Percentiles rank a stretch among this genome's conserved stretches.
These are phyloP conservation scores for Arctopsyche grandis DNA, from an alignment of 1,140 invertebrate genomes.

Conservation along the genomic window DNA sequence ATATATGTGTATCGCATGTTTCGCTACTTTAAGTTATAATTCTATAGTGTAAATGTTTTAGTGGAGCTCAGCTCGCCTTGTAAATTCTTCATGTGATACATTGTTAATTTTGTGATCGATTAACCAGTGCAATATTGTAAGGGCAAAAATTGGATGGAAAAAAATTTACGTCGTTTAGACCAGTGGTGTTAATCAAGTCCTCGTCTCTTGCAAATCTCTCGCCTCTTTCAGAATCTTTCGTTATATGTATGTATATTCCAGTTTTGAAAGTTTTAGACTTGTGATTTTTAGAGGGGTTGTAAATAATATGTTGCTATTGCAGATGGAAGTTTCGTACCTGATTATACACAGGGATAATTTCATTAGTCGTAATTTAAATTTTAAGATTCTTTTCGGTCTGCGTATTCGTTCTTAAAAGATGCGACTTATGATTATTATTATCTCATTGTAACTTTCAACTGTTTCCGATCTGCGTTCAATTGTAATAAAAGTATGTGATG, in stretches of 20 bases:
- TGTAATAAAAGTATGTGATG: not conserved
- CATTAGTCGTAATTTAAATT: conserved; percentile 25
- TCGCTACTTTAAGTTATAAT: too few relatives aligned
- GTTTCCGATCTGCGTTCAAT: not conserved
- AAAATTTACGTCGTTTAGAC: too few relatives aligned
- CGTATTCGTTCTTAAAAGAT: not conserved
- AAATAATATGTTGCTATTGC: conserved; percentile 17
- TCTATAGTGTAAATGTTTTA: not conserved
- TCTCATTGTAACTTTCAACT: not conserved
- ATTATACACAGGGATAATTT: conserved; percentile 39
- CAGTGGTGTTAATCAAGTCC: too few relatives aligned
- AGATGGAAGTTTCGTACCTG: conserved; percentile 38
- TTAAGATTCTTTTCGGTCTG: not conserved
- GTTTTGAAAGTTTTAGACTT: not conserved
- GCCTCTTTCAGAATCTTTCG: too few relatives aligned
- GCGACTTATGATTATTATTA: not conserved
- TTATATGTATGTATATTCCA: not conserved
- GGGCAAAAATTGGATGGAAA: not conserved
- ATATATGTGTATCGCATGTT: too few relatives aligned
- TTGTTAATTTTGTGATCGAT: not conserved
- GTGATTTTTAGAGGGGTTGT: not conserved
- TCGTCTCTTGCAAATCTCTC: too few relatives aligned
- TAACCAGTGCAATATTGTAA: not conserved
- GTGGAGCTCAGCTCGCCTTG: conserved; percentile 10
- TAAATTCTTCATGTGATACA: not conserved